phyloP scores from a whole-genome alignment of 2,113 vertebrate species.

The Sciurus niger region DNA sequence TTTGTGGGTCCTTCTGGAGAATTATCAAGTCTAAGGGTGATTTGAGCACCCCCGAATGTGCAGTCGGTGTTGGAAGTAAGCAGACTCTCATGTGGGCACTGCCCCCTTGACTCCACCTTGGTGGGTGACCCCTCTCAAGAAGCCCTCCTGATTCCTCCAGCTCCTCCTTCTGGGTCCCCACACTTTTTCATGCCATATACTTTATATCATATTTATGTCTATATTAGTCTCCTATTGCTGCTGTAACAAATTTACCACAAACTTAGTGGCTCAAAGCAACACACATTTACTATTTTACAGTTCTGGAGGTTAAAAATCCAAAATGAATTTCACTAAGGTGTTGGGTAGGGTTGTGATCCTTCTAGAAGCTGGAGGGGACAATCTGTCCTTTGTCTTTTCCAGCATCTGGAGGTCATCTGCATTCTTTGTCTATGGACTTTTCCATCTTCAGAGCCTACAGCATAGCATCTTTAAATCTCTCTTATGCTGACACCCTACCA shows the following conservation, averaged over 20 bases:
- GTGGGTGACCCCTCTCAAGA: not conserved
- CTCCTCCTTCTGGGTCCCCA: not conserved
- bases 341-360: not conserved
- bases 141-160: not conserved
- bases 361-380: not conserved
- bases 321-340: not conserved
- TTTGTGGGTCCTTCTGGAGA: not conserved
- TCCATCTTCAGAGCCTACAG: not conserved
- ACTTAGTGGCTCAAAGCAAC: not conserved
- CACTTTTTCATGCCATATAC: not conserved
- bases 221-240: not conserved
- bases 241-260: not conserved
- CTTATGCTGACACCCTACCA: not conserved
- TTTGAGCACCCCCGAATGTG: not conserved
- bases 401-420: not conserved
- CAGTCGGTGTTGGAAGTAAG: not conserved
- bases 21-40: not conserved
- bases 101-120: not conserved
- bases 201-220: not conserved
- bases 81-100: fast-evolving
- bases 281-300: not conserved
- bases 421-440: not conserved
- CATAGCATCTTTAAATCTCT: not conserved
- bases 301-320: not conserved
- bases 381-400: not conserved